Percentiles rank a stretch among this genome's conserved stretches.
phyloP scores from a whole-genome alignment of 1,140 invertebrate genomes.

The Protaetia brevitarsis region DNA sequence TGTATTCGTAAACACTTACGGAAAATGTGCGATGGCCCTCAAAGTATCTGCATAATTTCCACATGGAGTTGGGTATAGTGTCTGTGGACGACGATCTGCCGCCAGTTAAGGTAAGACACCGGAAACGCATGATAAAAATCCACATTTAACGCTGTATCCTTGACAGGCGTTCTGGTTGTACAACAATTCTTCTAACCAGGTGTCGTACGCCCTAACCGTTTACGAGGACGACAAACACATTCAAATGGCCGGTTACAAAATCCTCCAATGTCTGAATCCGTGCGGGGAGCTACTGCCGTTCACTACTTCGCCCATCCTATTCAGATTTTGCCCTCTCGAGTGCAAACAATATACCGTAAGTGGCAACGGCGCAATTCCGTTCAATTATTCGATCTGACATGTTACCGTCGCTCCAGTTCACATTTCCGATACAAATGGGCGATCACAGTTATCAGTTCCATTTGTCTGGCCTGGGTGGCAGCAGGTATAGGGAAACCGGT shows the following conservation, averaged over 20 bases:
- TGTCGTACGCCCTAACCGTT: constrained; percentile 28
- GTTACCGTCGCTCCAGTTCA: not conserved
- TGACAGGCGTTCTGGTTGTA: constrained; percentile 37
- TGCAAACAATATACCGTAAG: constrained; percentile 28
- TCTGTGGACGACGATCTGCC: not conserved
- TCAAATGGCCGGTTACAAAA: constrained; percentile 25
- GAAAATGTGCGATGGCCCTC: not conserved
- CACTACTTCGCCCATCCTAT: constrained; percentile 26
- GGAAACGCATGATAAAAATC: not conserved
- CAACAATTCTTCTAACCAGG: constrained; percentile 33
- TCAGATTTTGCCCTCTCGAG: constrained; percentile 38
- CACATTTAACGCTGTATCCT: not conserved
- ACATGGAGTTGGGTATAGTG: not conserved
- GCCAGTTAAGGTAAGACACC: not conserved
- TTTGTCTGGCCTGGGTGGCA: not conserved
- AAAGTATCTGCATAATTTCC: not conserved
- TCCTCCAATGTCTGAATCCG: constrained; percentile 37
- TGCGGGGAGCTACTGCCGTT: constrained; percentile 26
- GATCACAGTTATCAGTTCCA: not conserved
- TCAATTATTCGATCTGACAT: not conserved
- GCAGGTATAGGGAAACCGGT: not conserved
- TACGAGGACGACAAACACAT: constrained; percentile 25
- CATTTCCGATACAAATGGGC: not conserved
- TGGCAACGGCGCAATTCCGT: not conserved
- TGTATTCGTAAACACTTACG: not conserved